phyloP scores from a whole-genome alignment of 1,140 invertebrate genomes.

The Thalassaphorura encarpata region DNA sequence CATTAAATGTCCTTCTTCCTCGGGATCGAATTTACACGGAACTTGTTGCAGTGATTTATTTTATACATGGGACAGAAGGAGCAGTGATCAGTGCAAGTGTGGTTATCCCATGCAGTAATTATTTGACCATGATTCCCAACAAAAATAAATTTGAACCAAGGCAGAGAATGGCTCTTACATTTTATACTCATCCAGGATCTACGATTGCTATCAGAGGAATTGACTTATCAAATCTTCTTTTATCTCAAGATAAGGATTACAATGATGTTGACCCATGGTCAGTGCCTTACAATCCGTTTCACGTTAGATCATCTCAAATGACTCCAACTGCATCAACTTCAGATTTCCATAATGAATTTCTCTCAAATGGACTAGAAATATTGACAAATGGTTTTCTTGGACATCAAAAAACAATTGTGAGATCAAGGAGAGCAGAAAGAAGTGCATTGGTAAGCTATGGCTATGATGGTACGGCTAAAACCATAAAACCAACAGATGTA shows the following conservation, averaged over 20 bases:
- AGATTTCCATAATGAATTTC: conserved; percentile 1
- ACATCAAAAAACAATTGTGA: not conserved
- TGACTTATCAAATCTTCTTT: conserved; percentile 8
- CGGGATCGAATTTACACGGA: no score
- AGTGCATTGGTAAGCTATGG: not conserved
- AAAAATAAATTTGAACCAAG: no score
- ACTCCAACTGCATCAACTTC: not conserved
- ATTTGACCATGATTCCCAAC: no score
- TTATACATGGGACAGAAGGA: no score
- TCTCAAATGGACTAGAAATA: conserved; percentile 2
- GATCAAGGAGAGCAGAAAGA: not conserved
- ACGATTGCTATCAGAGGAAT: conserved; percentile 12
- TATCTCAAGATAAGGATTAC: not conserved
- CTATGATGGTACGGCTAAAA: not conserved
- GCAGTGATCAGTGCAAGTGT: no score
- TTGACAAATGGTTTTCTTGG: conserved; percentile 4
- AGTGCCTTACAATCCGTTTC: not conserved
- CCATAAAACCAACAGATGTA: not conserved
- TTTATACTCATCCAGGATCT: not conserved
- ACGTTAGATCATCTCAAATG: not conserved
- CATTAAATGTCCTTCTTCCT: no score
- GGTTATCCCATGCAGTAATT: no score
- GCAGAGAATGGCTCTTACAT: not conserved
- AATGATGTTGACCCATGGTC: not conserved
- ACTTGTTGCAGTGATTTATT: no score